phyloP scores from a whole-genome alignment of 2,113 vertebrate genomes.

The Tetrax tetrax region DNA sequence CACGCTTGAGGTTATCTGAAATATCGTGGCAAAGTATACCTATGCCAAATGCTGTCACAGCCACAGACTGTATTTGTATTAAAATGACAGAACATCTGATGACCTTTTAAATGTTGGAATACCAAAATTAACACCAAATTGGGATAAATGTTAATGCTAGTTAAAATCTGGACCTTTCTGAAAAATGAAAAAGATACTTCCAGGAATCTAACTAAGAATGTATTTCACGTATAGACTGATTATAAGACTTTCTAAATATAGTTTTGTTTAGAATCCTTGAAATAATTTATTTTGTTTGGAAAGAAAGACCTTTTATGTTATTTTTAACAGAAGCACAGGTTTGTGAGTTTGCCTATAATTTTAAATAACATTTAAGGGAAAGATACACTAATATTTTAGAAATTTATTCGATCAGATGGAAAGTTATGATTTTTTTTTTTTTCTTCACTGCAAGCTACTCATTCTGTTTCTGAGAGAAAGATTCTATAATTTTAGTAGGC shows the following conservation, averaged over 20 bases:
- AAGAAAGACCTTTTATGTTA: not conserved
- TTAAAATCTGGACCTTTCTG: not conserved
- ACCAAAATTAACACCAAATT: not conserved
- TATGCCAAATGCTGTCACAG: not conserved
- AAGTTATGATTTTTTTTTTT: not conserved
- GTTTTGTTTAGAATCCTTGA: not conserved
- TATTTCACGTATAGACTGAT: not conserved
- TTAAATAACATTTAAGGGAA: not conserved
- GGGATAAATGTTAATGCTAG: not conserved
- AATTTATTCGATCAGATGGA: not conserved
- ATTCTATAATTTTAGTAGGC: not conserved
- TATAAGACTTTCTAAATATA: not conserved
- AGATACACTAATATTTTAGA: not conserved
- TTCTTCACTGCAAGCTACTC: not conserved
- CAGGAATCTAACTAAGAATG: not conserved
- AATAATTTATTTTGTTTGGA: not conserved
- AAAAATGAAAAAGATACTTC: not conserved
- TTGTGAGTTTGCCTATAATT: not conserved
- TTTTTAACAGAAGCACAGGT: not conserved
- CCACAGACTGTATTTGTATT: not conserved
- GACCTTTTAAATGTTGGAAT: not conserved
- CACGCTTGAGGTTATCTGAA: not conserved
- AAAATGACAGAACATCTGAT: not conserved
- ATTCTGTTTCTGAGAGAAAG: not conserved
- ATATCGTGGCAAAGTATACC: not conserved